Percentiles rank a stretch among this genome's conserved stretches.
Evolutionary conservation across 2,888 invertebrate genomes (phyloP).

Genomic region (Itoplectis maculator): DNA sequence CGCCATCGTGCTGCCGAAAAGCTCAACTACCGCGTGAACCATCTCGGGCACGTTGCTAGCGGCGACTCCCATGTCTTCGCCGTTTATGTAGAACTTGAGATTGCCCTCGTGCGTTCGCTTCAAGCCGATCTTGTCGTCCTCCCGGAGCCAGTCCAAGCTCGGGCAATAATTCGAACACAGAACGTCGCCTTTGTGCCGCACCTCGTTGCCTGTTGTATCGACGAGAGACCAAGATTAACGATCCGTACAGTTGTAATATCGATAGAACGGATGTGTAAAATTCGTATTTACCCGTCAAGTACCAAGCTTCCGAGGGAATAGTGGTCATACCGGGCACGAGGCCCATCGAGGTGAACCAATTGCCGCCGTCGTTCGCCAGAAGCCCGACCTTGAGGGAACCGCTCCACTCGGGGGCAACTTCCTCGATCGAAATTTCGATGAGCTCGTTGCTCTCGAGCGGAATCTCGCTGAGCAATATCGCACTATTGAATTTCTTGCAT

Average conservation of each 20-base stretch:
- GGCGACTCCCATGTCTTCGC: constrained; percentile 91
- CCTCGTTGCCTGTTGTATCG: constrained; percentile 87
- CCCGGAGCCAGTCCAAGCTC: constrained; percentile 92
- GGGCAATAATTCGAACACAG: constrained; percentile 90
- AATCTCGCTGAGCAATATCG: constrained; percentile 90
- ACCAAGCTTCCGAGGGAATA: constrained; percentile 90
- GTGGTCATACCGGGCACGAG: constrained; percentile 88
- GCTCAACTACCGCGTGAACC: constrained; percentile 93
- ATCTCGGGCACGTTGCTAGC: constrained; percentile 92
- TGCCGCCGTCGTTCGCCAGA: constrained; percentile 87
- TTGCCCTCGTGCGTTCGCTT: constrained; percentile 90
- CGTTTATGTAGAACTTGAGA: constrained; percentile 92
- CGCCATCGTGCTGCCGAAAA: constrained; percentile 92
- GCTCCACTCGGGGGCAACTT: constrained; percentile 88
- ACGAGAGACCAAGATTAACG: no score
- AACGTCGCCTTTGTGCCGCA: constrained; percentile 88
- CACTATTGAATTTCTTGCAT: constrained; percentile 86
- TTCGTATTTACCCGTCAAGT: constrained; percentile 86
- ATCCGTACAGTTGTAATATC: no score
- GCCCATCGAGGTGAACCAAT: constrained; percentile 85
- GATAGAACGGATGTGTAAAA: no score
- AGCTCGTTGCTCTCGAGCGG: constrained; percentile 91
- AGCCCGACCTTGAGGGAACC: constrained; percentile 93
- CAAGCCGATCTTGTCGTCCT: constrained; percentile 92
- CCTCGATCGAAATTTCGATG: constrained; percentile 91